These are phyloP conservation scores for Chromobotia macracanthus DNA, from an alignment of 2,797 vertebrate species.

Conservation along the genomic window DNA sequence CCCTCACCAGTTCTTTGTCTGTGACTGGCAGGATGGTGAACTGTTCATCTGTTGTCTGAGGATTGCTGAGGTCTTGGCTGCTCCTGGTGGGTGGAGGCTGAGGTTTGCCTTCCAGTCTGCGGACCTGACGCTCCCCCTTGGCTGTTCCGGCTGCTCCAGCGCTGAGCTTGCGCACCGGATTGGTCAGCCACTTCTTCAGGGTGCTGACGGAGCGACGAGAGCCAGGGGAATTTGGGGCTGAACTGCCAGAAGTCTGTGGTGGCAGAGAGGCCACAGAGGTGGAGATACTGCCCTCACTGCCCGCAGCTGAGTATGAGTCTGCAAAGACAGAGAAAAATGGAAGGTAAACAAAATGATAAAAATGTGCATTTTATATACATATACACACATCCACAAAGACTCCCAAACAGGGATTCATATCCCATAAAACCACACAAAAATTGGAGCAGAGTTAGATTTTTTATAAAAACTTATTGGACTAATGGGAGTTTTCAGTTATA, in stretches of 20 bases:
- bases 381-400: slow-evolving; percentile 11
- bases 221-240: slow-evolving; percentile 84
- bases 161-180: slow-evolving; percentile 86
- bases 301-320: slow-evolving; percentile 91
- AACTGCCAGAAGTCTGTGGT: slow-evolving; percentile 84
- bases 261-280: slow-evolving; percentile 87
- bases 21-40: slow-evolving; percentile 71
- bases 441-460: no score
- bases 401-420: neutral
- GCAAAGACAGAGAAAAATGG: slow-evolving; percentile 17
- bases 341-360: slow-evolving; percentile 39
- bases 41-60: slow-evolving; percentile 66
- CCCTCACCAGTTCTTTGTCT: slow-evolving; percentile 78
- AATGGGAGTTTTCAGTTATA: no score
- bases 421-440: neutral
- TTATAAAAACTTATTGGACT: no score
- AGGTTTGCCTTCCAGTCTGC: slow-evolving; percentile 75
- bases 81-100: slow-evolving; percentile 68
- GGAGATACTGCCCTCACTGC: slow-evolving; percentile 90
- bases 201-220: slow-evolving; percentile 86
- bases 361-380: slow-evolving; percentile 27
- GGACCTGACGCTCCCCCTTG: slow-evolving; percentile 79
- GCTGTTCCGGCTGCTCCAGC: slow-evolving; percentile 69
- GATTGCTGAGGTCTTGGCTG: slow-evolving; percentile 72
- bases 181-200: slow-evolving; percentile 91